phyloP scores from a whole-genome alignment of 2,113 vertebrate species.

The Heptranchias perlo region DNA sequence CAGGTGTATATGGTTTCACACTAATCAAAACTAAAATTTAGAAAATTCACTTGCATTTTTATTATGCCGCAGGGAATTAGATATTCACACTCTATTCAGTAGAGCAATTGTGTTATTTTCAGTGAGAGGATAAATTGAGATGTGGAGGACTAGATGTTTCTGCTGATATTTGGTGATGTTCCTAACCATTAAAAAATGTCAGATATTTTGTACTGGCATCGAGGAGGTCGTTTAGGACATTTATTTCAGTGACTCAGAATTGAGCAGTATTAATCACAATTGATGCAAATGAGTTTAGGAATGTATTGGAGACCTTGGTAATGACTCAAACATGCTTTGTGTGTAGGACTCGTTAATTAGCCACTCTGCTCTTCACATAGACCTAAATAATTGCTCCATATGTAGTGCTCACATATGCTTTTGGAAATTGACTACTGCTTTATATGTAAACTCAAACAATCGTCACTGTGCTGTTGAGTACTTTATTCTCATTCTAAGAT shows the following conservation, averaged over 20 bases:
- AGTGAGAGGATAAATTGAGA: not conserved
- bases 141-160: not conserved
- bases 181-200: not conserved
- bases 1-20: not conserved
- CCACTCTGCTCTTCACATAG: not conserved
- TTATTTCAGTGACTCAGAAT: not conserved
- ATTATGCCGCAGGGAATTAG: not conserved
- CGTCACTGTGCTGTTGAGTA: not conserved
- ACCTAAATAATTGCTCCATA: not conserved
- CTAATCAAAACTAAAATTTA: not conserved
- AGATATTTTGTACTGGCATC: not conserved
- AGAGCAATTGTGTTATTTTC: not conserved
- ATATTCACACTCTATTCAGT: not conserved
- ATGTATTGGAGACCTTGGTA: not conserved
- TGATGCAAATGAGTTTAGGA: not conserved
- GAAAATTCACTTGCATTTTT: not conserved
- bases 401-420: not conserved
- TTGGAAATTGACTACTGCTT: not conserved
- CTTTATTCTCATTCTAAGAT: not conserved
- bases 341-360: not conserved
- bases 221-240: not conserved
- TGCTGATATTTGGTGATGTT: not conserved
- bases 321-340: not conserved
- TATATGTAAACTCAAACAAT: not conserved
- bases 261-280: not conserved